Percentiles rank a stretch among this genome's conserved stretches.
Conservation (phyloP, 1,140 invertebrate species). For the Drosophila triauraria region DNA sequence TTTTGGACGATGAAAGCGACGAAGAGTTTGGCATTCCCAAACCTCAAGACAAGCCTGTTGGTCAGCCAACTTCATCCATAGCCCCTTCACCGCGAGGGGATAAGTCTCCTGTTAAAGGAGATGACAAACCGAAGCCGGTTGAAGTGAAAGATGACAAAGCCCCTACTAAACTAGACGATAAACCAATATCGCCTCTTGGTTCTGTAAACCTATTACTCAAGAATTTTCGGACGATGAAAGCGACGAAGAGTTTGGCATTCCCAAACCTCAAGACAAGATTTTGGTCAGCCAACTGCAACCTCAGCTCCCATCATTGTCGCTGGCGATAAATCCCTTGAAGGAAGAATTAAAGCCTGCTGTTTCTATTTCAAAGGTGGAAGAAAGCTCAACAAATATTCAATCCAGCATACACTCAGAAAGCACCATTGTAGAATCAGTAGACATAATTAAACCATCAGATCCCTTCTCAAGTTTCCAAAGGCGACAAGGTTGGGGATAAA, state of each 20-base stretch:
- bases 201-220: background rate
- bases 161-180: no score
- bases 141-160: no score
- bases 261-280: slow-evolving; percentile 1
- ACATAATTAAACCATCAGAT: background rate
- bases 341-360: background rate
- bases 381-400: slow-evolving; percentile 8
- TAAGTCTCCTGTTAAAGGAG: no score
- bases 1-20: no score
- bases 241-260: slow-evolving; percentile 1
- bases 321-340: no score
- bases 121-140: no score
- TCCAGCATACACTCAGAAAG: no score
- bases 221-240: slow-evolving; percentile 6
- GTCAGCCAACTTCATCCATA: no score
- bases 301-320: no score
- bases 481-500: background rate
- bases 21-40: no score
- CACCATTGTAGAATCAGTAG: background rate
- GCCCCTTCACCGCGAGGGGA: background rate
- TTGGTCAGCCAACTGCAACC: background rate
- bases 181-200: no score
- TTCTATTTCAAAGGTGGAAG: slow-evolving; percentile 1
- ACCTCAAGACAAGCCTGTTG: no score
- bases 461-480: background rate